Conservation (phyloP, 2,888 invertebrate genomes). For the Archaeoteleia sp. region DNA sequence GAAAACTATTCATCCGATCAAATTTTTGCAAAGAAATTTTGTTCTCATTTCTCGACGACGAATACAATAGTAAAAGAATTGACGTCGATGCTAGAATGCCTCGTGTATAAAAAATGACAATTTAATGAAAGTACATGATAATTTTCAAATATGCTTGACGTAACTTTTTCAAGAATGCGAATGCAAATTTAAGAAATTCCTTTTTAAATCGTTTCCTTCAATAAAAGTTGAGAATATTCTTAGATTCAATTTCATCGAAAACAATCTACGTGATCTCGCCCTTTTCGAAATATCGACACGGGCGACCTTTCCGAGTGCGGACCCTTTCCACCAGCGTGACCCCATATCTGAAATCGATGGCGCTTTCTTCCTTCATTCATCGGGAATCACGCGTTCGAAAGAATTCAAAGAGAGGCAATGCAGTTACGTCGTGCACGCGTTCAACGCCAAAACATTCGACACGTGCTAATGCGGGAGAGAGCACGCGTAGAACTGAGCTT, state of each 20-base stretch:
- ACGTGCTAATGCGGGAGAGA: conserved; percentile 11
- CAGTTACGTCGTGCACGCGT: conserved; percentile 3
- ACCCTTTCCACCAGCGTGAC: conserved; percentile 24
- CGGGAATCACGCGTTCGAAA: conserved; percentile 1
- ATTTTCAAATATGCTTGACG: too few relatives aligned
- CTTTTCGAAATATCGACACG: conserved; percentile 13
- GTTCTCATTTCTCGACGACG: too few relatives aligned
- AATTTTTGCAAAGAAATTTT: too few relatives aligned
- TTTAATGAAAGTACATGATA: too few relatives aligned
- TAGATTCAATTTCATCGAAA: conserved; percentile 21
- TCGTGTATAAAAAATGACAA: too few relatives aligned
- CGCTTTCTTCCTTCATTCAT: conserved; percentile 21
- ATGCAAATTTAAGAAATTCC: conserved; percentile 13
- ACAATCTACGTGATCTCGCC: conserved; percentile 24
- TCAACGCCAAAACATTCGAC: conserved; percentile 2
- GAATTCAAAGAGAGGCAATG: neutral
- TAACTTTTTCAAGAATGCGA: conserved; percentile 3
- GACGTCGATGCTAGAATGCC: too few relatives aligned
- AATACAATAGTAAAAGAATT: too few relatives aligned
- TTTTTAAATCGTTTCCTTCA: conserved; percentile 10
- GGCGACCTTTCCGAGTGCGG: conserved; percentile 23
- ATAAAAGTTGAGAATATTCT: conserved; percentile 12
- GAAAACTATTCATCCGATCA: too few relatives aligned
- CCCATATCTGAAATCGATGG: conserved; percentile 40
- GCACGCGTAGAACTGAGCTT: conserved; percentile 2